Evolutionary conservation across 2,797 vertebrate species (phyloP).

Genomic region (Poecile montanus): DNA sequence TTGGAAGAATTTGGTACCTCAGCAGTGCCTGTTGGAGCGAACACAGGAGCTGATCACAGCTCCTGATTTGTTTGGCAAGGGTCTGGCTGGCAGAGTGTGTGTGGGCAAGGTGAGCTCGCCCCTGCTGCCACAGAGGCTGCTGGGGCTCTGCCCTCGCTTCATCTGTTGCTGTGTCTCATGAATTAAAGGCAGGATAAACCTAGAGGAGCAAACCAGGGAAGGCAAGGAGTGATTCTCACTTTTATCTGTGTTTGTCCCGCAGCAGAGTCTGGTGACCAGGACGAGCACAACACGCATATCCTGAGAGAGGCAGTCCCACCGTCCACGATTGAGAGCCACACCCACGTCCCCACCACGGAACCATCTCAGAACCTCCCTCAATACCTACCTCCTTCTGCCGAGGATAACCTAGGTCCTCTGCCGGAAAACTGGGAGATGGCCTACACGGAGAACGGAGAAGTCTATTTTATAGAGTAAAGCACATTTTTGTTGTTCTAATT

Average conservation of each 20-base stretch:
- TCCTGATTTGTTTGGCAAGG: not conserved
- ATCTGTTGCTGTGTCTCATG: not conserved
- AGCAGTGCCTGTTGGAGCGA: not conserved
- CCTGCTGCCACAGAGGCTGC: not conserved
- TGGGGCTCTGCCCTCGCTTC: not conserved
- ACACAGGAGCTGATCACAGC: not conserved
- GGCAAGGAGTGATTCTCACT: not conserved
- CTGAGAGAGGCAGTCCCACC: conserved; percentile 75
- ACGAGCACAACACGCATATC: conserved; percentile 82
- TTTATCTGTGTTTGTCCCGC: not conserved
- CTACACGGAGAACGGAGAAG: conserved; percentile 99
- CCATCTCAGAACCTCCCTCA: conserved; percentile 93
- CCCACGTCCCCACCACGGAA: conserved; percentile 93
- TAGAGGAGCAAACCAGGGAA: not conserved
- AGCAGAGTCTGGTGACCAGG: conserved; percentile 96
- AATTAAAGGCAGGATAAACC: not conserved
- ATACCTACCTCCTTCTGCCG: conserved; percentile 92
- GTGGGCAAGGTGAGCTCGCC: not conserved
- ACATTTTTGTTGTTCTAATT: conserved; percentile 16
- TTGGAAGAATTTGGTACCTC: conserved; percentile 1
- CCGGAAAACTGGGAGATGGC: conserved; percentile 99
- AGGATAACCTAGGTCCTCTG: conserved; percentile 95
- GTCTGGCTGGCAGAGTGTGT: not conserved
- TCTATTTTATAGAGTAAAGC: conserved; percentile 99
- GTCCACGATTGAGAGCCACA: conserved; percentile 77